Conservation (phyloP, 2,113 vertebrate species). For the Halcyon malimbica region DNA sequence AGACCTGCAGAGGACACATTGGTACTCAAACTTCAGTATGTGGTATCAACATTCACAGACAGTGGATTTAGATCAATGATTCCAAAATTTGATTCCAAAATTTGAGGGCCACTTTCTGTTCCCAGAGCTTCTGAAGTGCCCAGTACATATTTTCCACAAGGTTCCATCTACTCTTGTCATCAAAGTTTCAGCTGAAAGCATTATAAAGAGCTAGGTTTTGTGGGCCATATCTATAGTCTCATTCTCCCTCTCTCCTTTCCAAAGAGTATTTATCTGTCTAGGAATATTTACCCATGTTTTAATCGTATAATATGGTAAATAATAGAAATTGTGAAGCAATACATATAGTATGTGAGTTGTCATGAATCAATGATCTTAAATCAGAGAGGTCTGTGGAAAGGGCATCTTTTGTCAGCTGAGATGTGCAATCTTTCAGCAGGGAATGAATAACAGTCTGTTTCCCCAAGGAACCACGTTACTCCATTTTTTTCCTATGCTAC, state of each 20-base stretch:
- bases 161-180: neutral
- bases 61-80: neutral
- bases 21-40: neutral
- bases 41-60: neutral
- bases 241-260: neutral
- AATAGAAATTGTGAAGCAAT: neutral
- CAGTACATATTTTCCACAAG: neutral
- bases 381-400: neutral
- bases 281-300: neutral
- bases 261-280: neutral
- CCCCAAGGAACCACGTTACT: neutral
- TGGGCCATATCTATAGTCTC: neutral
- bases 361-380: neutral
- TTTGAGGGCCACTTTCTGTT: neutral
- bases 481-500: neutral
- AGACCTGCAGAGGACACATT: neutral
- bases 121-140: neutral
- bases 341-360: neutral
- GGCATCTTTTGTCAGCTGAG: neutral
- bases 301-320: neutral
- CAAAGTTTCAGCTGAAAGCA: neutral
- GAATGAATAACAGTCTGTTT: neutral
- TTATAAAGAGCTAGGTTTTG: neutral
- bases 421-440: neutral
- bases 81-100: neutral